Evolutionary conservation across 2,888 invertebrate species (phyloP), one percentile per base, ranked within the genome.

Genomic region (Pheosia tremula): DNA sequence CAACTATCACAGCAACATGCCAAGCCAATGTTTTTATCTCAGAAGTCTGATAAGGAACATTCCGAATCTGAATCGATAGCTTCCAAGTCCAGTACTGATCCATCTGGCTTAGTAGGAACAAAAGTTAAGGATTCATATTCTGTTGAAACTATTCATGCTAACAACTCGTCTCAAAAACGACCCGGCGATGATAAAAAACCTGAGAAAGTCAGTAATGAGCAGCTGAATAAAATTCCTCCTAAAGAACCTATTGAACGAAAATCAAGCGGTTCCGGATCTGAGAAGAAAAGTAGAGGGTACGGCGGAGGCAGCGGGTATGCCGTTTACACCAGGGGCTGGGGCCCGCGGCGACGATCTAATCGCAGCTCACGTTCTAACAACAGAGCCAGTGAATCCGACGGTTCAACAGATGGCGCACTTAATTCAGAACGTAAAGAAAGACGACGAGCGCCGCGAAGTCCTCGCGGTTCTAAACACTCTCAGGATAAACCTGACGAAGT

Each of bases 351-450:
- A 78, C 94, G 84, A 78, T 93, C 82, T 83, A 93, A 81, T 83
- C 94, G 88, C 72, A 94, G 76, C 80, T 91, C 92, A 8, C 92
- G 81, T 77, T 92, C 92, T 62, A 90, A 92, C 68, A 91, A 90
- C 67, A 84, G 93, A 74, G 93, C 92, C 13, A 96, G 96, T 11
- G 97, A 97, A 80, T 97, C 97, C 0, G 97, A 97, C 76, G 95
- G 95, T 49, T 96, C 97, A 37, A 96, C 96, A 3, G 97, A 97
- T 67, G 96, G 96, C 69, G 91, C 95, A 38, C 95, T 94, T 38
- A 94, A 93, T 57, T 64, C 78, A 73, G 95, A 75, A 84, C 95
- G 77, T 86, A 95, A 84, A 89, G 94, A 85, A 86, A 90, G 82
- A 86, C 95, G 93, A 83, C 95, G 89, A 84, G 95, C 84, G 74